Conservation (phyloP, 2,797 vertebrate species). For the Rhabdophis nuchalis region DNA sequence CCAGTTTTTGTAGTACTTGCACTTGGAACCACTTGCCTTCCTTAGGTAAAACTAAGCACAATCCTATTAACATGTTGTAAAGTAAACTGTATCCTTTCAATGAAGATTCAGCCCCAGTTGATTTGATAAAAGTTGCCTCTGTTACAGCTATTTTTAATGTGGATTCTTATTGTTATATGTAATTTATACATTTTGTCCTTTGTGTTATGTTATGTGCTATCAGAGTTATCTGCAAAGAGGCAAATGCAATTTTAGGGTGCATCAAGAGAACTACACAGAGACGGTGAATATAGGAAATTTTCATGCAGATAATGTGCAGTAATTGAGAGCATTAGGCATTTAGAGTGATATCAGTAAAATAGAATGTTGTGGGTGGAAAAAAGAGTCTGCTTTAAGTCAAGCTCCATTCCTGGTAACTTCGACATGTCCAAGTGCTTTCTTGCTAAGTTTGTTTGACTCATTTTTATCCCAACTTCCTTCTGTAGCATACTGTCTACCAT, state of each 20-base stretch:
- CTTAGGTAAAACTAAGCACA: neutral
- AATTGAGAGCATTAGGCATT: neutral
- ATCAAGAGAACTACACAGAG: neutral
- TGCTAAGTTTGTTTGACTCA: neutral
- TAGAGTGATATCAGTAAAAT: neutral
- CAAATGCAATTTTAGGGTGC: neutral
- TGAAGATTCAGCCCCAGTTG: neutral
- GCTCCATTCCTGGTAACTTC: neutral
- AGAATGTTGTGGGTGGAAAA: neutral
- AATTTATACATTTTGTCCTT: neutral
- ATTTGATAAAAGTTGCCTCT: neutral
- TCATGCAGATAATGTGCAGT: neutral
- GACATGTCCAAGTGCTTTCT: neutral
- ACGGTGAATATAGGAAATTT: neutral
- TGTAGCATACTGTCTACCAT: neutral
- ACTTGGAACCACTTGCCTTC: neutral
- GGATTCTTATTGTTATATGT: neutral
- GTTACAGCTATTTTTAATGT: neutral
- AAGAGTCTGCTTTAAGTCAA: neutral
- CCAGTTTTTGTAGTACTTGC: neutral
- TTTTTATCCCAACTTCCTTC: neutral
- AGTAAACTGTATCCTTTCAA: neutral
- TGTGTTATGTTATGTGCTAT: neutral
- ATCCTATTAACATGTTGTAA: neutral
- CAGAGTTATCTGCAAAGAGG: neutral